A percentile compares a stretch with the other conserved stretches of the same genome.
Conservation (phyloP, 2,888 invertebrate species). For the Cybosia mesomella region DNA sequence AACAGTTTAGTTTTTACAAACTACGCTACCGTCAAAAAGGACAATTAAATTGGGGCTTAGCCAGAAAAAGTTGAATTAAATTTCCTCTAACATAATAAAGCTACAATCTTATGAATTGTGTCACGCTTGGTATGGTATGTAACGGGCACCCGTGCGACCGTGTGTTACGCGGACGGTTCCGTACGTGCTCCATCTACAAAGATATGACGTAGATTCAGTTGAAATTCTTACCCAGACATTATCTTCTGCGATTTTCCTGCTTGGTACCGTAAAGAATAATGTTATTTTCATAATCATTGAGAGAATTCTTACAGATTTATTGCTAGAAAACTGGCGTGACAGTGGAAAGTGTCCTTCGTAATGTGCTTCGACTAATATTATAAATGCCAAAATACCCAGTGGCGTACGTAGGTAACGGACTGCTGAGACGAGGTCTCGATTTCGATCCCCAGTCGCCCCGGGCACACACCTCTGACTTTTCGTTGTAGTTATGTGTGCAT, state of each 20-base stretch:
- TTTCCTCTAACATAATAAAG: not conserved
- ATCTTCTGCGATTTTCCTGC: not conserved
- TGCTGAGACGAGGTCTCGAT: no score
- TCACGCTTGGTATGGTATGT: conserved; percentile 4
- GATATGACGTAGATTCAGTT: conserved; percentile 11
- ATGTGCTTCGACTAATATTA: no score
- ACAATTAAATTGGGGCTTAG: not conserved
- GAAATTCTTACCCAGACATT: not conserved
- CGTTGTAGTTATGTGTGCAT: no score
- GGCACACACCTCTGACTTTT: no score
- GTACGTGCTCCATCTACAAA: conserved; percentile 13
- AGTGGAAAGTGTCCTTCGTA: no score
- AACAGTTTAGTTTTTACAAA: not conserved
- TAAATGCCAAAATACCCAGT: no score
- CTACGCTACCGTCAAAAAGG: not conserved
- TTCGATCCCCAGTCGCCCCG: no score
- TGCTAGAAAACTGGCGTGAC: no score
- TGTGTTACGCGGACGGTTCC: not conserved
- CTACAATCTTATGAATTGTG: conserved; percentile 14
- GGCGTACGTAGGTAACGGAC: no score
- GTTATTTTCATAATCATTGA: not conserved
- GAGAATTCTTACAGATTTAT: not conserved
- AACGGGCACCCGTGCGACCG: conserved; percentile 12
- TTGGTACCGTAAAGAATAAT: not conserved
- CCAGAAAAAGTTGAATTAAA: not conserved